phyloP scores from a whole-genome alignment of 2,113 vertebrate genomes.

The Lamprotornis superbus region DNA sequence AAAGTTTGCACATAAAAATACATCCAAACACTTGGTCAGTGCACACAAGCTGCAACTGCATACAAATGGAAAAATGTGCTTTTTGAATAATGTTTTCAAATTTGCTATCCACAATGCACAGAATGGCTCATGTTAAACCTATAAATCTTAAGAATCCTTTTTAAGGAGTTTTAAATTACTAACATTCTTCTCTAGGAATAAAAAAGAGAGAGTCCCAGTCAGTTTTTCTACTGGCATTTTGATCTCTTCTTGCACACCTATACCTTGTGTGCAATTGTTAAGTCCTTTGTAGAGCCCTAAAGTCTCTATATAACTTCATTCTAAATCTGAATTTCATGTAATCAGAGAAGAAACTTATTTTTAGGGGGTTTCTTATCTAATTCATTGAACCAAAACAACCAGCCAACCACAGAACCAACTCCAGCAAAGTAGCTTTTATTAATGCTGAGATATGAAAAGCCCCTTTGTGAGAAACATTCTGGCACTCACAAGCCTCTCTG shows the following conservation, averaged over 20 bases:
- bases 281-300: neutral
- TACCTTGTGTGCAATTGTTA: neutral
- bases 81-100: neutral
- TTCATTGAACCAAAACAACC: neutral
- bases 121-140: neutral
- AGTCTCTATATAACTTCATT: neutral
- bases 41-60: neutral
- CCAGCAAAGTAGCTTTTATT: slow-evolving; percentile 40
- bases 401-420: neutral
- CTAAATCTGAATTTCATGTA: neutral
- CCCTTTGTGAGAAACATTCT: neutral
- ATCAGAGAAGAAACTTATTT: neutral
- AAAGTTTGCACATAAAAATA: neutral
- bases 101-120: neutral
- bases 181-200: neutral
- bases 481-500: neutral
- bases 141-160: neutral
- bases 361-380: neutral
- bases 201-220: neutral
- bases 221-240: neutral
- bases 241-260: neutral
- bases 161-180: neutral
- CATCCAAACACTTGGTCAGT: neutral
- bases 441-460: slow-evolving; percentile 18
- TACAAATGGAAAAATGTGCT: neutral